Conservation (phyloP, 2,113 vertebrate genomes). For the Notothenia rossii region DNA sequence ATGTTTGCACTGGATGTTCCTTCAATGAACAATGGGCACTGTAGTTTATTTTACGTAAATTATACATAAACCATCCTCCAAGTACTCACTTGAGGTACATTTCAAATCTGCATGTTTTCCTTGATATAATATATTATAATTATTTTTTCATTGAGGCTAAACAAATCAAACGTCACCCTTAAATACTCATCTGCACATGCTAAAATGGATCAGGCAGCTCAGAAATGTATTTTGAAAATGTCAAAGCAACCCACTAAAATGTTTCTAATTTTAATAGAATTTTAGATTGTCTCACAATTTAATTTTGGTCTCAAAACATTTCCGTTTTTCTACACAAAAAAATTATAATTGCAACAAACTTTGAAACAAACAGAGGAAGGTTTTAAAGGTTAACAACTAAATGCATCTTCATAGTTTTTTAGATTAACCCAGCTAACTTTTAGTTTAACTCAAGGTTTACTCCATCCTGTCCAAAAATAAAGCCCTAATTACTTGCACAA, state of each 20-base stretch:
- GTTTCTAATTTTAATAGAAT: not conserved
- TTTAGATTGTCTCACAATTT: too few species aligned
- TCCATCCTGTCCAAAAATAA: constrained; percentile 13
- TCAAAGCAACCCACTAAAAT: not conserved
- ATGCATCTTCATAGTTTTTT: too few species aligned
- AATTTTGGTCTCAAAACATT: too few species aligned
- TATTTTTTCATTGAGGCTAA: not conserved
- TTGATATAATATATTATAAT: too few species aligned
- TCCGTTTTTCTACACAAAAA: too few species aligned
- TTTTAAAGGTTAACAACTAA: too few species aligned
- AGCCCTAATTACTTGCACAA: constrained; percentile 4
- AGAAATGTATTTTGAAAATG: constrained; percentile 5
- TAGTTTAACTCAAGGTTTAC: constrained; percentile 24
- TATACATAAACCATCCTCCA: too few species aligned
- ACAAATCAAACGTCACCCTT: not conserved
- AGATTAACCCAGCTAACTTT: not conserved
- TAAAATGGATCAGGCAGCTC: not conserved
- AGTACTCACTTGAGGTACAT: not conserved
- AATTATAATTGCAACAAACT: too few species aligned
- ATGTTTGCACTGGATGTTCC: too few species aligned
- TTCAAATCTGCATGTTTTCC: not conserved
- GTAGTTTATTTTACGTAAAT: too few species aligned
- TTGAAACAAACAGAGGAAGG: too few species aligned
- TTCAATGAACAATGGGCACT: too few species aligned
- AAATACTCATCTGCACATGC: not conserved